Base-by-base conservation (phyloP, 2,797 vertebrate genomes). In the Hirundo rustica region DNA sequence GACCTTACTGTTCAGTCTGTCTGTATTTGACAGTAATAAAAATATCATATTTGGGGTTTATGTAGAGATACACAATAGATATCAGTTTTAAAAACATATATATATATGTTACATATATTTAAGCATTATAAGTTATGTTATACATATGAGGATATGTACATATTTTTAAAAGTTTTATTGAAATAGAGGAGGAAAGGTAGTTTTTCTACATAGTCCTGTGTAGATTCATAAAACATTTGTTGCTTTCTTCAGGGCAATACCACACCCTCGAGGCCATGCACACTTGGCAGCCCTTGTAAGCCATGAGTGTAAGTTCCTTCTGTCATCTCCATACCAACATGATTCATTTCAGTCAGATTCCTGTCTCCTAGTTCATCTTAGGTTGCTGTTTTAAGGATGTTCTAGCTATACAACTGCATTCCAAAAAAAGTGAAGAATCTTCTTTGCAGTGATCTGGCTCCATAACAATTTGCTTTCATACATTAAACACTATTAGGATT, bases 221-320 rank as follows among this genome's bases (percentile, higher is more conserved):
- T 89, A 68, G 38, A 34, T 84, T 87, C 20, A 25, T 61, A 30
- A 87, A 85, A 58, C 10, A 1, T 70, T 36, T 57, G 13, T 88
- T 92, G 26, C 72, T 97, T 93, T 90, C 45, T 96, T 68, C 96
- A 99, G 99, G 97, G 99, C 99, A 78, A 99, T 99, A 93, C 99
- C 99, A 29, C 99, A 99, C 87, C 99, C 99, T 61, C 98, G 99
- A 97, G 99, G 99, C 76, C 99, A 99, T 5, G 99, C 99, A 44
- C 99, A 99, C 92, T 97, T 99, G 38, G 99, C 99, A 74, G 99
- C 99, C n/a, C 98, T 99, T 10, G 98, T 99, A 83, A 99, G 98
- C 97, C 99, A 99, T 38, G 99, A 99, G 91, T 98, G 99, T 99
- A 98, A 99, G 99, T 96, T 83, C 75, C 77, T 81, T 83, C 36